Evolutionary conservation across 2,888 invertebrate genomes (phyloP).

Genomic region (Oscheius sp.): DNA sequence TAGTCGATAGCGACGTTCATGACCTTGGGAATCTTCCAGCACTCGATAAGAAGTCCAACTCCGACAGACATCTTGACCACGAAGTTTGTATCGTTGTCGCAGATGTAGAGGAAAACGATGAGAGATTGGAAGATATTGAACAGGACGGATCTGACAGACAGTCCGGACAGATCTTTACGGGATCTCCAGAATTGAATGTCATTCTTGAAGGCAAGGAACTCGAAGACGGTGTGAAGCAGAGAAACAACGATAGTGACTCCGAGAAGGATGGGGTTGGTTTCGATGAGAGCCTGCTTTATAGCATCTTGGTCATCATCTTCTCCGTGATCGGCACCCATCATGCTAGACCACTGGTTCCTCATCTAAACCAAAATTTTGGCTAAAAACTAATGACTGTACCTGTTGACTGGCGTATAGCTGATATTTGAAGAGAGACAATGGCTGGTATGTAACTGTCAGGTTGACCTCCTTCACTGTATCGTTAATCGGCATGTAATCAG

Average conservation of each 20-base stretch:
- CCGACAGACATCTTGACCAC: slow-evolving; percentile 92
- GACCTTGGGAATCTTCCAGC: slow-evolving; percentile 97
- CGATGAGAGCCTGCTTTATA: slow-evolving; percentile 87
- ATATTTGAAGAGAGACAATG: slow-evolving; percentile 95
- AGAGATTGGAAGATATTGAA: slow-evolving; percentile 95
- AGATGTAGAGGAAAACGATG: slow-evolving; percentile 92
- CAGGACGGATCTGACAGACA: slow-evolving; percentile 96
- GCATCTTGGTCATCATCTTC: slow-evolving; percentile 80
- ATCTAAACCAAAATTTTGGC: slow-evolving; percentile 48
- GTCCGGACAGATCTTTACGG: slow-evolving; percentile 87
- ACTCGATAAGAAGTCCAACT: slow-evolving; percentile 92
- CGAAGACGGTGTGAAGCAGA: slow-evolving; percentile 95
- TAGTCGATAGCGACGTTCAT: slow-evolving; percentile 54
- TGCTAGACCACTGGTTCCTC: slow-evolving; percentile 67
- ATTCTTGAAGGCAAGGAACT: slow-evolving; percentile 97
- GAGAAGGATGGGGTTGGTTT: slow-evolving; percentile 94
- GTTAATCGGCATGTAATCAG: slow-evolving; percentile 84
- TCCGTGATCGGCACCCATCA: slow-evolving; percentile 74
- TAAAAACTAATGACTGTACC: slow-evolving; percentile 75
- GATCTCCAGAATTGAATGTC: slow-evolving; percentile 99
- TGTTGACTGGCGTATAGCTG: slow-evolving; percentile 96
- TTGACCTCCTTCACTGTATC: slow-evolving; percentile 79
- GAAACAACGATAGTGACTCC: slow-evolving; percentile 91
- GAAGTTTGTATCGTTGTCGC: slow-evolving; percentile 98
- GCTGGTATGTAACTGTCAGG: slow-evolving; percentile 79